A percentile compares a stretch with the other conserved stretches of the same genome.
These are phyloP conservation scores for Furcifer pardalis DNA, from an alignment of 2,797 vertebrate genomes.

Conservation along the genomic window DNA sequence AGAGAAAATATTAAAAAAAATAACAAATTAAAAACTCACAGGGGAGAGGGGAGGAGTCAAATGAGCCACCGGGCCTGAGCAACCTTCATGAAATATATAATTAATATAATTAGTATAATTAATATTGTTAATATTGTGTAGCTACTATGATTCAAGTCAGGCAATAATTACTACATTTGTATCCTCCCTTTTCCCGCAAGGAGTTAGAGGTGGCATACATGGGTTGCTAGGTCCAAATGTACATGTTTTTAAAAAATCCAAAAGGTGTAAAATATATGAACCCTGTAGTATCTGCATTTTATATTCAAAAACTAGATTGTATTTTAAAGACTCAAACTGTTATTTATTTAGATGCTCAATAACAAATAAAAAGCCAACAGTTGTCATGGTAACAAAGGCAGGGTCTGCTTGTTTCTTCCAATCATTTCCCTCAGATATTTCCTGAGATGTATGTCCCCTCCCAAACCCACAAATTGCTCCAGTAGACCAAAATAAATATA, in stretches of 20 bases:
- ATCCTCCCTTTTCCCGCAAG: neutral
- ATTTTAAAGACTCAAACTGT: slow-evolving; percentile 29
- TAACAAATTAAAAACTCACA: too few relatives aligned
- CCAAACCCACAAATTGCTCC: neutral
- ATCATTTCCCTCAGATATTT: slow-evolving; percentile 16
- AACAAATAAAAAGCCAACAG: slow-evolving; percentile 6
- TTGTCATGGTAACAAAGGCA: slow-evolving; percentile 25
- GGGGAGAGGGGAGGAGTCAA: too few relatives aligned
- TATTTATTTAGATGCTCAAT: slow-evolving; percentile 62
- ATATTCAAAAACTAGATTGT: slow-evolving; percentile 63
- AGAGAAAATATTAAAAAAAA: too few relatives aligned
- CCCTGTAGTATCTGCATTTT: slow-evolving; percentile 63
- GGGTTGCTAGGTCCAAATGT: slow-evolving; percentile 22
- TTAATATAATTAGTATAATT: too few relatives aligned
- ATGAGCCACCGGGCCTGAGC: too few relatives aligned
- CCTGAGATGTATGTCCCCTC: neutral
- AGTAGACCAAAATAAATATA: neutral
- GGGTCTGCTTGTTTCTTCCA: neutral
- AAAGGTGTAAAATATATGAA: slow-evolving; percentile 64
- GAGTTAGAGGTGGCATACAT: neutral
- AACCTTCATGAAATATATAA: too few relatives aligned
- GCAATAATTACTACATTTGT: neutral
- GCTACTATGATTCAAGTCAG: too few relatives aligned
- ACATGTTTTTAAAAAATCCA: slow-evolving; percentile 38
- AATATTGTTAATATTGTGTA: too few relatives aligned